Conservation (phyloP, 2,113 vertebrate genomes). For the Phocoena phocoena region DNA sequence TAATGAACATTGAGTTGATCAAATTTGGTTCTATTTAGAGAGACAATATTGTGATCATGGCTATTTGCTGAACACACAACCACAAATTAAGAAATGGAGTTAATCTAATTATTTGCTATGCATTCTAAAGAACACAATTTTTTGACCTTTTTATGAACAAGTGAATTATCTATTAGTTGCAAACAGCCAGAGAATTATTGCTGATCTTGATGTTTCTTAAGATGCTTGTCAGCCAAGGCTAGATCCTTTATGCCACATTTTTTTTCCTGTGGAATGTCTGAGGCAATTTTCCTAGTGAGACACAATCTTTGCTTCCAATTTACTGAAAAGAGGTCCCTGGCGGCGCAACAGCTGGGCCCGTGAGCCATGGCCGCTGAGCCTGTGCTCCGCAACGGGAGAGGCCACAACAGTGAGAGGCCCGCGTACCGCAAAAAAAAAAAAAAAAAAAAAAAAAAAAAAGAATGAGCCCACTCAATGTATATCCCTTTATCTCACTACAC, state of each 20-base stretch:
- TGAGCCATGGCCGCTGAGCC: no score
- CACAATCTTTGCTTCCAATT: neutral
- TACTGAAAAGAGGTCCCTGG: neutral
- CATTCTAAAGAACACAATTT: neutral
- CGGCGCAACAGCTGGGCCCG: no score
- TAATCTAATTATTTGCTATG: neutral
- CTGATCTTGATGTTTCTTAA: neutral
- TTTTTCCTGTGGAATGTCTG: neutral
- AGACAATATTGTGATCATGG: neutral
- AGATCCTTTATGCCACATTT: neutral
- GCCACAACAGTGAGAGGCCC: no score
- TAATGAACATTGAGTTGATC: neutral
- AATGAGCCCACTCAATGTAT: neutral
- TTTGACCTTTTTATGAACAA: neutral
- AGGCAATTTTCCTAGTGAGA: neutral
- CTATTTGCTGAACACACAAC: neutral
- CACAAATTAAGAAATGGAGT: neutral
- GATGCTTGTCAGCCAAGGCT: neutral
- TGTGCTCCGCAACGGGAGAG: no score
- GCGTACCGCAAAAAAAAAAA: no score
- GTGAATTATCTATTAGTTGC: neutral
- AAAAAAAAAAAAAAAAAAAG: neutral
- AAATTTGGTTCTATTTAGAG: neutral
- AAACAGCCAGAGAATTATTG: neutral
- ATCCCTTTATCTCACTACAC: neutral